Percentiles rank a stretch among this genome's conserved stretches.
These are phyloP conservation scores for Ochotona princeps DNA, from an alignment of 2,113 vertebrate species.

Conservation along the genomic window DNA sequence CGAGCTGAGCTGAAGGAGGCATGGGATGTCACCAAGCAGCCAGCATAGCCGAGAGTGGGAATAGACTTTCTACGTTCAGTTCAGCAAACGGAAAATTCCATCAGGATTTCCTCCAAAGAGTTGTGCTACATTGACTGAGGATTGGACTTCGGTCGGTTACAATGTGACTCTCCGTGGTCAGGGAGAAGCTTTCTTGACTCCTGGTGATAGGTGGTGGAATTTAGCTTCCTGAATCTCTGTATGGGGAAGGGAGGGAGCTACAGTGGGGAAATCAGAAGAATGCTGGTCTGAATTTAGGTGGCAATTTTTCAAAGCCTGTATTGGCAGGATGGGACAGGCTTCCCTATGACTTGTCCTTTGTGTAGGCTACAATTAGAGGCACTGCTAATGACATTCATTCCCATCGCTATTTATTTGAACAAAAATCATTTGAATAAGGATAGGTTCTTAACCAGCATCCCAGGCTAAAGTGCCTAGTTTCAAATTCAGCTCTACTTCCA, in stretches of 20 bases:
- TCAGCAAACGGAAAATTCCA: neutral
- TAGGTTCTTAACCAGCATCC: too few relatives aligned
- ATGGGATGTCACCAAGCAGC: neutral
- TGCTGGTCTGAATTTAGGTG: neutral
- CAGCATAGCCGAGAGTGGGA: neutral
- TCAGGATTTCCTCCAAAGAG: neutral
- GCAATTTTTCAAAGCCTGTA: neutral
- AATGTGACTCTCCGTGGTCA: constrained; percentile 23
- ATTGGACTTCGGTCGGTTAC: constrained; percentile 43
- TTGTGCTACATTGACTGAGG: neutral
- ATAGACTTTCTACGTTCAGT: neutral
- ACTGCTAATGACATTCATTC: neutral
- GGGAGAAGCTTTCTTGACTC: constrained; percentile 19
- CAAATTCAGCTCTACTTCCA: too few relatives aligned
- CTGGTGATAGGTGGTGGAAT: neutral
- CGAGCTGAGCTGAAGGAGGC: neutral
- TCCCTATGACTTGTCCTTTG: neutral
- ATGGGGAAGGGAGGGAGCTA: neutral
- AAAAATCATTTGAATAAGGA: neutral
- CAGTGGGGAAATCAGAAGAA: neutral
- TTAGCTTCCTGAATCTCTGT: neutral
- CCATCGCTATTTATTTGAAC: neutral
- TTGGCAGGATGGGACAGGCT: neutral
- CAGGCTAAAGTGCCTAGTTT: too few relatives aligned
- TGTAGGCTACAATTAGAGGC: neutral